Evolutionary conservation across 2,113 vertebrate genomes (phyloP), one percentile per base, ranked within the genome.

Genomic region (Protobothrops mucrosquamatus): DNA sequence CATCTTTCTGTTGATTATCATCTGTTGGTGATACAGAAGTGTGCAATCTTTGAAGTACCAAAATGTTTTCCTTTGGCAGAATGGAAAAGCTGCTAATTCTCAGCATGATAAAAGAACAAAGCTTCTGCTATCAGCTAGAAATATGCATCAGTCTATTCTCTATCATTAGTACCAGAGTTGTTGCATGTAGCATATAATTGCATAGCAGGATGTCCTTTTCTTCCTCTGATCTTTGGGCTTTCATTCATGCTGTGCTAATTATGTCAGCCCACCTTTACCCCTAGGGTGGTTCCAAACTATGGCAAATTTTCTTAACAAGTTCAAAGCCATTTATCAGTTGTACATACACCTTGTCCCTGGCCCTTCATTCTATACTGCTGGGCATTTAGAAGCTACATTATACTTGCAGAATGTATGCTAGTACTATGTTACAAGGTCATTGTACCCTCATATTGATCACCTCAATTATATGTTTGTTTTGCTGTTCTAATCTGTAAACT

Each of bases 401-500:
- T 56, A 6, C 51, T 92, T 56, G 20, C 20, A 34, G 29, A 7
- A n/a, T 4, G 54, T 48, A 87, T 15, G 87, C 87, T 12, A 85
- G 90, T 85, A 91, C 89, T 81, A 74, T 93, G 7, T 88, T 39
- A 18, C 93, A 93, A 94, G 87, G 56, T 64, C 69, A 54, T 64
- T 55, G 61, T 55, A n/a, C 20, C 74, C 55, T 34, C 54, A 59
- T 6, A 48, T 89, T 91, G 55, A n/a, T 89, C 29, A 26, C 48
- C 92, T 91, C 85, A 93, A 91, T 92, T 89, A 74, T 95, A 91
- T 95, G 3, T 95, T 96, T 90, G 93, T 95, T 96, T 95, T 91
- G 20, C 89, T 95, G 92, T 97, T 96, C 95, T 95, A 96, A 95
- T 97, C 96, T 93, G 93, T 93, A 95, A 88, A 94, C 96, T 95